These are phyloP conservation scores for Cancer borealis DNA, from an alignment of 2,888 invertebrate genomes.

Conservation along the genomic window DNA sequence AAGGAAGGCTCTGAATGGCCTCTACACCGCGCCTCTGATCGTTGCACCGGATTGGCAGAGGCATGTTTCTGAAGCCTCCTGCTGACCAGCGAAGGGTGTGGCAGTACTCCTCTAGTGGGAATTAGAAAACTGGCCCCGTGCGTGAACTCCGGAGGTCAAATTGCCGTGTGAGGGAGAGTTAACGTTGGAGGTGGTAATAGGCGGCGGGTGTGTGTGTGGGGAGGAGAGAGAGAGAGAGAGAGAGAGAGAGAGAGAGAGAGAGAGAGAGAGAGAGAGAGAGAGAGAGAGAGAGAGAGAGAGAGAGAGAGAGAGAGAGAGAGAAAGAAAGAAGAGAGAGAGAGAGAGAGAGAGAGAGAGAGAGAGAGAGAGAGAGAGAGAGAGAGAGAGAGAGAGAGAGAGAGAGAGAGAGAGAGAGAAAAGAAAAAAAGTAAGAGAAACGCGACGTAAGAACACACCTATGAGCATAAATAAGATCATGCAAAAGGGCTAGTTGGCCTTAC, in stretches of 20 bases:
- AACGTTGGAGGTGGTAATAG: neutral
- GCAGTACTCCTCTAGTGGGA: neutral
- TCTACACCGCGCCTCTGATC: neutral
- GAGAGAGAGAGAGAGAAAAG: neutral
- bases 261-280: conserved; percentile 52
- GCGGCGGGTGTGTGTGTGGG: neutral
- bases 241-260: conserved; percentile 44
- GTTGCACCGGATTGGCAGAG: neutral
- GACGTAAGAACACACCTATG: too few species aligned
- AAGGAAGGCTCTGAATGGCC: neutral
- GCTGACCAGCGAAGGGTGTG: neutral
- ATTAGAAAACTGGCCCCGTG: neutral
- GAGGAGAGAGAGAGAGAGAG: conserved; percentile 44
- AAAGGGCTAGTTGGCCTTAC: too few species aligned
- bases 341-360: conserved; percentile 46
- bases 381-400: neutral
- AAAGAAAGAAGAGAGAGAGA: neutral
- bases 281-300: conserved; percentile 42
- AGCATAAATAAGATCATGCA: too few species aligned
- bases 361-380: conserved; percentile 27
- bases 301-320: neutral
- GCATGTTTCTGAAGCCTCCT: neutral
- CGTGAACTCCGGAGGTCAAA: neutral
- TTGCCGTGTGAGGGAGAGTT: neutral
- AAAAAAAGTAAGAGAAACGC: too few species aligned